Conservation (phyloP, 2,113 vertebrate genomes). For the Pycnonotus jocosus region DNA sequence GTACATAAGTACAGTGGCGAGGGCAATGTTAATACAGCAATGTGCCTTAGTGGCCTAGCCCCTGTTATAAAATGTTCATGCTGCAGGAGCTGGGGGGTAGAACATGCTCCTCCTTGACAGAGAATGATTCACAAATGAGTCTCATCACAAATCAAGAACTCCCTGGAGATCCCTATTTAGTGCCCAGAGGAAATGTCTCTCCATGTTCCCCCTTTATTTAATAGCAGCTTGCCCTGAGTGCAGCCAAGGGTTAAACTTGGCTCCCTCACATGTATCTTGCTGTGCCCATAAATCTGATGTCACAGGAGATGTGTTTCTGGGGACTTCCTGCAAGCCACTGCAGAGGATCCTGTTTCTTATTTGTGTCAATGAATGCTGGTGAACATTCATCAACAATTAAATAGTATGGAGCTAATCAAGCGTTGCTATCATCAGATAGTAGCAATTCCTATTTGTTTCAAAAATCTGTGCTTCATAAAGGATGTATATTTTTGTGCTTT, state of each 20-base stretch:
- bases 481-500: background rate
- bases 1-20: background rate
- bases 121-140: no score
- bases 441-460: slow-evolving; percentile 31
- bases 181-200: background rate
- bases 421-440: background rate
- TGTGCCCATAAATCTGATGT: background rate
- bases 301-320: background rate
- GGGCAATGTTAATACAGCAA: background rate
- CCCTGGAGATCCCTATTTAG: background rate
- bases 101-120: background rate
- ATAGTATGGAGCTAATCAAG: background rate
- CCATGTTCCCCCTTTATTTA: background rate
- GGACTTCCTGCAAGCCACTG: background rate
- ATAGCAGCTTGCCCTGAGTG: background rate
- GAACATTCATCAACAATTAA: slow-evolving; percentile 29
- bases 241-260: background rate
- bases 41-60: background rate
- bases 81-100: rapidly evolving
- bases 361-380: background rate
- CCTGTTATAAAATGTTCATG: background rate
- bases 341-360: background rate
- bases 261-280: background rate
- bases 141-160: background rate
- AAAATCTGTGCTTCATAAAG: slow-evolving; percentile 10